Evolutionary conservation across 2,113 vertebrate species (phyloP), one percentile per base, ranked within the genome.

Genomic region (Epinephelus moara): DNA sequence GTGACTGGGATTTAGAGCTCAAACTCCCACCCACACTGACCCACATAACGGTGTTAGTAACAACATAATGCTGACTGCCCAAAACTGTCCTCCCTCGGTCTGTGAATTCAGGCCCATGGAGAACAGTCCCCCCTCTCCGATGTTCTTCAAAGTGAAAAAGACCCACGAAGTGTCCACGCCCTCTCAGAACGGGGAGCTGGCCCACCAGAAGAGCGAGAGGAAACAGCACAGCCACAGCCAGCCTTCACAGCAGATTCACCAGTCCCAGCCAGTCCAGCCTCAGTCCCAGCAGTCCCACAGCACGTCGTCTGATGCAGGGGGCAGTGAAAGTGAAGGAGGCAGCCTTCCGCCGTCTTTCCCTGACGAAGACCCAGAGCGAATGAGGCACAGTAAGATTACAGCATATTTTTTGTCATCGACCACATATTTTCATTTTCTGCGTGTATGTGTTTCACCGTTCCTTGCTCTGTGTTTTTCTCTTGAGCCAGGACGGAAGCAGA

Each of bases 401-500:
- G 23, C 33, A 23, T 52, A 27, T 70, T 19, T 50, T 68, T 52
- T 82, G 60, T 59, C 15, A 63, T 14, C 4, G 13, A 75, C 19
- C 19, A 3, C 8, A 76, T 27, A 10, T 67, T 79, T 21, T 59
- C 30, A 11, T 82, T 71, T 52, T 19, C 27, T 27, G 57, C 49
- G 42, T 53, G 52, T 59, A 45, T 78, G 82, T 84, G 81, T 95
- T 95, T 97, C 95, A 97, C 94, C 94, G 86, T 91, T 94, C 86
- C 75, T 79, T 93, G 25, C 93, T 90, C 63, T 93, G 80, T 91
- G 68, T 93, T 94, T 90, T 94, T 91, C 92, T 95, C 89, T 95
- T 92, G 97, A 97, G 96, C 96, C 94, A 99, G 98, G 98, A 97
- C 98, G 98, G 96, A 99, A 99, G 96, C 98, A 99, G 94, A 99